Conservation (phyloP, 2,113 vertebrate genomes). For the Syngnathoides biaculeatus region DNA sequence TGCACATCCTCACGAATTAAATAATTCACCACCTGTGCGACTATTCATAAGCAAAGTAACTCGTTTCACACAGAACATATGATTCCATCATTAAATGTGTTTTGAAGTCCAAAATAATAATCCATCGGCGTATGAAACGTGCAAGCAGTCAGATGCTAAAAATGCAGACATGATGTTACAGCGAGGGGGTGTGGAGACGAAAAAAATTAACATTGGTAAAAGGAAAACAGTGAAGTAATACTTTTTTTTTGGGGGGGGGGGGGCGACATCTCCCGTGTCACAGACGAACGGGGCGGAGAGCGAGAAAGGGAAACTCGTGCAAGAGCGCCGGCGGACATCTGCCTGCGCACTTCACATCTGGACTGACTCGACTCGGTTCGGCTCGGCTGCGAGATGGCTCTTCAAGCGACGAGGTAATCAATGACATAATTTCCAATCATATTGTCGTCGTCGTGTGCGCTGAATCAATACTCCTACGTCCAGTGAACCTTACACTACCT, state of each 20-base stretch:
- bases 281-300: slow-evolving; percentile 19
- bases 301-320: slow-evolving; percentile 9
- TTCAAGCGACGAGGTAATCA: slow-evolving; percentile 50
- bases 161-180: neutral
- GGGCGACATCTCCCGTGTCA: slow-evolving; percentile 47
- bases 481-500: neutral
- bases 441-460: no score
- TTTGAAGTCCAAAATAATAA: neutral
- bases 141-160: neutral
- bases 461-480: neutral
- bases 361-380: slow-evolving; percentile 11
- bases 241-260: no score
- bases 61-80: neutral
- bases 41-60: neutral
- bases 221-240: slow-evolving; percentile 5
- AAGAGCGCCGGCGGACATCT: slow-evolving; percentile 16
- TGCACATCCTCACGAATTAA: no score
- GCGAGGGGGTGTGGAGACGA: neutral
- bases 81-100: neutral
- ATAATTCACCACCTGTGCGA: no score
- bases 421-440: neutral
- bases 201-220: neutral
- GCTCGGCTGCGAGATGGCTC: slow-evolving; percentile 47
- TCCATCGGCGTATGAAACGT: neutral
- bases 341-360: slow-evolving; percentile 34